phyloP scores from a whole-genome alignment of 2,113 vertebrate species.

The Rostratula benghalensis region DNA sequence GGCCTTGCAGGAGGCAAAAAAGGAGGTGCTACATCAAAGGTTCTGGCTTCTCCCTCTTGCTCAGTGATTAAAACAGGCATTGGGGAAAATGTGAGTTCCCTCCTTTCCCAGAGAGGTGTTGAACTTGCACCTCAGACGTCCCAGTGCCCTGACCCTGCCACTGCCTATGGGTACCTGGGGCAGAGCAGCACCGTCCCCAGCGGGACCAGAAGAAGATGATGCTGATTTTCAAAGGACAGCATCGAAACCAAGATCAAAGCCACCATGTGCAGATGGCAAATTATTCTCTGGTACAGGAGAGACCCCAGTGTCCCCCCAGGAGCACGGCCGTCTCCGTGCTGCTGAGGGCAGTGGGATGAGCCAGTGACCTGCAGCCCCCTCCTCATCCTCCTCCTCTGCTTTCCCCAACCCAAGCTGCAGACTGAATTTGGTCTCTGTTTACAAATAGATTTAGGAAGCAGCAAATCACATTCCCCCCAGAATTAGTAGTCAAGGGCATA shows the following conservation, averaged over 20 bases:
- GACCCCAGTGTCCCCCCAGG: not conserved
- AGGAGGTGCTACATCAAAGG: not conserved
- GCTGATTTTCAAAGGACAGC: not conserved
- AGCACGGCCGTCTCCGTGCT: rapidly evolving
- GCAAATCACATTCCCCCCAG: not conserved
- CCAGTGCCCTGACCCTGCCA: not conserved
- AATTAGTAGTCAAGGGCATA: not conserved
- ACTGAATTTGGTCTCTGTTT: not conserved
- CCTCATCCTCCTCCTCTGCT: not conserved
- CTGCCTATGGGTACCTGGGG: rapidly evolving
- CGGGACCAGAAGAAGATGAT: not conserved
- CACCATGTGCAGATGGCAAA: not conserved
- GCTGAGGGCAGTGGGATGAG: rapidly evolving
- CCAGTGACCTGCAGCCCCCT: not conserved
- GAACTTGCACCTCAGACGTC: not conserved
- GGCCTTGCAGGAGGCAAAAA: not conserved
- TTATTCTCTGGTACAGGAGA: no score
- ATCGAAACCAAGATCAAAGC: not conserved
- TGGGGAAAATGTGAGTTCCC: not conserved
- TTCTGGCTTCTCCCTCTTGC: not conserved
- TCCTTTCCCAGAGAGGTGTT: not conserved
- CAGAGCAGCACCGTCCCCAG: not conserved
- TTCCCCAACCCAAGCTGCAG: not conserved
- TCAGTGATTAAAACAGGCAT: not conserved
- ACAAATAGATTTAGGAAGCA: not conserved